Base-by-base conservation (phyloP, 2,888 invertebrate genomes). In the Mythimna albipuncta region DNA sequence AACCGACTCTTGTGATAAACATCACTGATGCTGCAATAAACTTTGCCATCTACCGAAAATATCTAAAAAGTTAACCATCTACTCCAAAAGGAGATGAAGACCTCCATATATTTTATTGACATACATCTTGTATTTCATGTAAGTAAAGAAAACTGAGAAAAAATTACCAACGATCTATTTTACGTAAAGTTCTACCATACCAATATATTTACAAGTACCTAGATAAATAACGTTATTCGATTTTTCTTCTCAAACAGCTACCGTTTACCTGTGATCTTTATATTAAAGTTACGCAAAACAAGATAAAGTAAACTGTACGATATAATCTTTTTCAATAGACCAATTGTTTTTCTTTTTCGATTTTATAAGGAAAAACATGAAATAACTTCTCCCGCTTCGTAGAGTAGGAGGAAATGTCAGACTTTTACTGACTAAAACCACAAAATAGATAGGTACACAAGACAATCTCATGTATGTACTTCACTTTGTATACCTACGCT, bases 201-300 rank as follows among this genome's bases (percentile, higher is more conserved):
- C 16, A 32, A 57, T 26, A 32, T 52, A n/a, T n/a, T n/a, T n/a
- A 21, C 32, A 50, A 35, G 52, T 10, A 50, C 19, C 7, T n/a
- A 50, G 32, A 74, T 74, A 75, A 59, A 44, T 44, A 66, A 52
- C 65, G 35, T 16, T 58, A 66, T 58, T 59, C 21, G 21, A 52
- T 52, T 32, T 74, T 26, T 57, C 50, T 50, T 13, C 2, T 21
- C 50, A 13, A 74, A 7, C 10, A 32, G 4, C 19, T 11, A 13
- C 9, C 38, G 4, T 35, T 65, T 13, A 75, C 44, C 73, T 59
- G 11, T 4, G 7, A 58, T 66, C 50, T 35, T 58, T 66, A 66
- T 59, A 66, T 19, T 21, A 58, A 35, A 47, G 7, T n/a, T 16
- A 59, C 41, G 32, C 41, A 35, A 52, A 35, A 75, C 35, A 58